These are phyloP conservation scores for Wiebesia pumilae DNA, from an alignment of 1,140 invertebrate species.

Conservation along the genomic window DNA sequence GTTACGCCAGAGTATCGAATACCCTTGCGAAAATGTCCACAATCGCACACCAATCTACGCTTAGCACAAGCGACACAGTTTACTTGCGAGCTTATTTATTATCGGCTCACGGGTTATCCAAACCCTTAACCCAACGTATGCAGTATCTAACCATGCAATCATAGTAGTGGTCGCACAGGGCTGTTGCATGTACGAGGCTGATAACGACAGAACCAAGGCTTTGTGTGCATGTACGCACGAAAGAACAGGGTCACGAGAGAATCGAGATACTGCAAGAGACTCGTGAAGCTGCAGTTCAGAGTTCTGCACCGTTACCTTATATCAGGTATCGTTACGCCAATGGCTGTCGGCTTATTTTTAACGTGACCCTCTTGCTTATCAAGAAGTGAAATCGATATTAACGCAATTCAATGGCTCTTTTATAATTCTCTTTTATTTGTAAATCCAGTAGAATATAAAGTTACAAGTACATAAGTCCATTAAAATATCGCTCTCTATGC, in stretches of 20 bases:
- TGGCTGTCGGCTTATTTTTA: background rate
- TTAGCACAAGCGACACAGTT: background rate
- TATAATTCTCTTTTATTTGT: too few species aligned
- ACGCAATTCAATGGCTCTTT: too few species aligned
- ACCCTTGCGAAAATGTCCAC: too few species aligned
- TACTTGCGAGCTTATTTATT: background rate
- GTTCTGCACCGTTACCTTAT: background rate
- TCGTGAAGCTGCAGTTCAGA: background rate
- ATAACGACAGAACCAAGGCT: background rate
- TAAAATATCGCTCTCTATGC: too few species aligned
- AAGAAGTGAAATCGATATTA: too few species aligned
- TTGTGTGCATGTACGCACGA: background rate
- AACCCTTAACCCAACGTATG: background rate
- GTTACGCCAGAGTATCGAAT: too few species aligned
- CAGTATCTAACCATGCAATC: background rate
- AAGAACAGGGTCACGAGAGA: slow-evolving; percentile 21
- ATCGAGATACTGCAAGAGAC: background rate
- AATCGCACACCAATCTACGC: background rate
- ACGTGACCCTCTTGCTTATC: too few species aligned
- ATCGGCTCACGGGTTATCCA: too few species aligned
- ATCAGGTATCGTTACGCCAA: background rate
- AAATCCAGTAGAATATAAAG: too few species aligned
- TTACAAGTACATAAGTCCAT: too few species aligned
- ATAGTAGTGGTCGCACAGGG: too few species aligned
- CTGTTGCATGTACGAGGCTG: background rate